phyloP scores from a whole-genome alignment of 2,113 vertebrate species.

The Leucosticte australis region DNA sequence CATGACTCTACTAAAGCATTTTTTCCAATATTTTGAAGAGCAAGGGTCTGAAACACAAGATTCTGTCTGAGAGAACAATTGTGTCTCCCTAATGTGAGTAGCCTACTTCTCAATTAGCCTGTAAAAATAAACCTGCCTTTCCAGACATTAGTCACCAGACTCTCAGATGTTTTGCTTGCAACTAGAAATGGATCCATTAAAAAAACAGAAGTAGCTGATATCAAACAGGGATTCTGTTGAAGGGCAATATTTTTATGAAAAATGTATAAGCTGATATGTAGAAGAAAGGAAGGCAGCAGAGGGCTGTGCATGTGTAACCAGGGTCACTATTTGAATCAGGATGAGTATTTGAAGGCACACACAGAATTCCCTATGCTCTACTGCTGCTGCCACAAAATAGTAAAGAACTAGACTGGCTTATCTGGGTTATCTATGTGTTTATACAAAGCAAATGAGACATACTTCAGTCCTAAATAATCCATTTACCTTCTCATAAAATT shows the following conservation, averaged over 20 bases:
- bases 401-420: background rate
- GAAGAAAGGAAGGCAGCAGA: background rate
- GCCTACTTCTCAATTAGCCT: background rate
- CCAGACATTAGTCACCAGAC: background rate
- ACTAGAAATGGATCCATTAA: background rate
- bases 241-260: background rate
- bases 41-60: background rate
- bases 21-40: background rate
- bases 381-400: background rate
- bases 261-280: background rate
- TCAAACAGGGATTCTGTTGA: background rate
- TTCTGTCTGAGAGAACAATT: background rate
- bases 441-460: background rate
- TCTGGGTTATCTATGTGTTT: background rate
- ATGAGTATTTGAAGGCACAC: background rate
- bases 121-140: background rate
- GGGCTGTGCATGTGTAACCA: background rate
- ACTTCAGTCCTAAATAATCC: background rate
- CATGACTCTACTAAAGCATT: background rate
- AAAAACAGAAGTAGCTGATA: background rate
- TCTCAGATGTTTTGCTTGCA: background rate
- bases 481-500: background rate
- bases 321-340: background rate
- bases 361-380: background rate
- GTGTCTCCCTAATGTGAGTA: background rate